Evolutionary conservation across 2,113 vertebrate species (phyloP), one percentile per base, ranked within the genome.

Genomic region (Corythornis vintsioides): DNA sequence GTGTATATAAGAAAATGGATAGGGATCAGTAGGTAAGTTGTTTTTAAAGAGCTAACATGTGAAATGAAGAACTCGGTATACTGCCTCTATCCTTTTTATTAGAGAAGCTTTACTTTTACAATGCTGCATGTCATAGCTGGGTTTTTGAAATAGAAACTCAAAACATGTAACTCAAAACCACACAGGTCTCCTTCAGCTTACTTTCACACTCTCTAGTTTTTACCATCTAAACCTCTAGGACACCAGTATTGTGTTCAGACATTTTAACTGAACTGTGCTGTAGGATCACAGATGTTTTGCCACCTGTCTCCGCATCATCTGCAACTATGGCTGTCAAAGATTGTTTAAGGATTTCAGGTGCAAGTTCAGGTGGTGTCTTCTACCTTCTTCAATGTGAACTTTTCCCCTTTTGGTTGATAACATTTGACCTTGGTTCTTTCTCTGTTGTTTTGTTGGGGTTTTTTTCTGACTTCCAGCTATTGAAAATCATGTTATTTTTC

Each of bases 401-500:
- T 90, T 84, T 88, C 40, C 26, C 40, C 43, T 81, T 85, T 85
- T 63, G 5, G 9, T 80, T 90, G 80, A 74, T 86, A 89, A 43
- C 35, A 61, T 78, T 94, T 95, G 75, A 74, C 80, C 79, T 88
- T 89, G 15, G 14, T 53, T 88, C 61, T 20, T 86, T 60, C 56
- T 91, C n/a, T 83, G 40, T 29, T 55, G 26, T 29, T 55, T 55
- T 29, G 7, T 25, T 26, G 38, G 22, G 12, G 11, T 24, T 45
- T 47, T 85, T 86, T 89, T 24, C 40, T 78, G 45, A 93, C 92
- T 95, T 95, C 93, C 93, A 93, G 53, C 70, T 93, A 93, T 95
- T 94, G 88, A 95, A 93, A 93, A 88, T 67, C 1, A 55, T 15
- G 19, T 61, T 72, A 42, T 90, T 95, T 90, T 50, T 90, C 86